phyloP scores from a whole-genome alignment of 2,113 vertebrate species.

The Willisornis vidua region DNA sequence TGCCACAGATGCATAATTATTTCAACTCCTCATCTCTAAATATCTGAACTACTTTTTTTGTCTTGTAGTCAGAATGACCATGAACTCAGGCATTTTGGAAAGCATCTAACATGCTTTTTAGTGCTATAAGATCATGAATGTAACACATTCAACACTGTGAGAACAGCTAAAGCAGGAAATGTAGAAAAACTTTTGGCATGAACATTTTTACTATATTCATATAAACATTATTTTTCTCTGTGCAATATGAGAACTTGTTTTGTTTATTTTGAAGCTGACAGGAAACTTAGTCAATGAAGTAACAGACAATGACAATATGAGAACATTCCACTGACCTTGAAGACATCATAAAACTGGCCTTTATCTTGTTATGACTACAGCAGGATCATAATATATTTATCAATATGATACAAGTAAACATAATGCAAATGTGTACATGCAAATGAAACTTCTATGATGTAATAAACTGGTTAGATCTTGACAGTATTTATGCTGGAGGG shows the following conservation, averaged over 20 bases:
- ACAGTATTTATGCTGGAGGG: not conserved
- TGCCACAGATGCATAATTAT: not conserved
- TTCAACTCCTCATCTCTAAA: not conserved
- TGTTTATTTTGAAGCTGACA: not conserved
- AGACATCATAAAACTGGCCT: not conserved
- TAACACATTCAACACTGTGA: not conserved
- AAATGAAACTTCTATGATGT: not conserved
- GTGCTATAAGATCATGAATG: not conserved
- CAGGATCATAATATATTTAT: not conserved
- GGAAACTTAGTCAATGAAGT: not conserved
- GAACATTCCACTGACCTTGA: not conserved
- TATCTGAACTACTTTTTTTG: not conserved
- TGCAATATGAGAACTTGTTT: not conserved
- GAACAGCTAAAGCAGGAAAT: not conserved
- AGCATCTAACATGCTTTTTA: rapidly evolving
- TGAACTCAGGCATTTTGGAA: not conserved
- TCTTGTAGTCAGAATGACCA: not conserved
- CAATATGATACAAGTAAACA: not conserved
- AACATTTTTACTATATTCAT: not conserved
- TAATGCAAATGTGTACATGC: not conserved
- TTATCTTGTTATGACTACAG: not conserved
- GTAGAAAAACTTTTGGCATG: not conserved
- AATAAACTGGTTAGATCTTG: not conserved
- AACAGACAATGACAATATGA: not conserved
- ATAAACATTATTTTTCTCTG: not conserved